These are phyloP conservation scores for Lasioglossum vierecki DNA, from an alignment of 2,888 invertebrate genomes.

Conservation along the genomic window DNA sequence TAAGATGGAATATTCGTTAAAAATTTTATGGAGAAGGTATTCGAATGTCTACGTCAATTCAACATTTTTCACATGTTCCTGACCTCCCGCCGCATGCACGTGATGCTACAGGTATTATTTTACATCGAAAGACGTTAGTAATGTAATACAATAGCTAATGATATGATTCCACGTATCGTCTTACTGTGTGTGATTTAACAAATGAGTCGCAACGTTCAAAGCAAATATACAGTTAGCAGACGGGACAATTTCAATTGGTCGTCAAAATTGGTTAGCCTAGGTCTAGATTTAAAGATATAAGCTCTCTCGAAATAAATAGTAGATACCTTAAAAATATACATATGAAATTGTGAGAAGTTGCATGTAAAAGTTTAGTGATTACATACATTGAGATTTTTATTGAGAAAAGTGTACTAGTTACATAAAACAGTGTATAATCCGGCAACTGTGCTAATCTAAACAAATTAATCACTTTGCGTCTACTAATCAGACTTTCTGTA, in stretches of 20 bases:
- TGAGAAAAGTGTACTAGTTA: background rate
- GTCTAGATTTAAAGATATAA: background rate
- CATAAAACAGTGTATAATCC: background rate
- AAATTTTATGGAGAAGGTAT: background rate
- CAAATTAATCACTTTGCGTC: no score
- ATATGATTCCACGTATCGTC: slow-evolving; percentile 39
- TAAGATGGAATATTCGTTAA: background rate
- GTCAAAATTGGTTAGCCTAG: background rate
- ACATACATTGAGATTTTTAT: background rate
- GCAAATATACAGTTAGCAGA: background rate
- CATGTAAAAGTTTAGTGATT: background rate
- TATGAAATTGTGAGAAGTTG: background rate
- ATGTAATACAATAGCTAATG: slow-evolving; percentile 42
- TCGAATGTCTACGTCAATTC: background rate
- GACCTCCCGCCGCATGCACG: slow-evolving; percentile 7
- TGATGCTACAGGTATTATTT: slow-evolving; percentile 37
- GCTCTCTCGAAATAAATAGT: background rate
- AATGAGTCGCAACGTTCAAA: slow-evolving; percentile 26
- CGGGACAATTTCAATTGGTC: slow-evolving; percentile 9
- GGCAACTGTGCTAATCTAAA: no score
- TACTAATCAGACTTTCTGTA: no score
- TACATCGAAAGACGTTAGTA: slow-evolving; percentile 38
- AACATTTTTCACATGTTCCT: background rate
- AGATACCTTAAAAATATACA: background rate
- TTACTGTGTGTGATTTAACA: slow-evolving; percentile 29